Base-by-base conservation (phyloP, 2,797 vertebrate genomes). In the Anguilla pacifica region DNA sequence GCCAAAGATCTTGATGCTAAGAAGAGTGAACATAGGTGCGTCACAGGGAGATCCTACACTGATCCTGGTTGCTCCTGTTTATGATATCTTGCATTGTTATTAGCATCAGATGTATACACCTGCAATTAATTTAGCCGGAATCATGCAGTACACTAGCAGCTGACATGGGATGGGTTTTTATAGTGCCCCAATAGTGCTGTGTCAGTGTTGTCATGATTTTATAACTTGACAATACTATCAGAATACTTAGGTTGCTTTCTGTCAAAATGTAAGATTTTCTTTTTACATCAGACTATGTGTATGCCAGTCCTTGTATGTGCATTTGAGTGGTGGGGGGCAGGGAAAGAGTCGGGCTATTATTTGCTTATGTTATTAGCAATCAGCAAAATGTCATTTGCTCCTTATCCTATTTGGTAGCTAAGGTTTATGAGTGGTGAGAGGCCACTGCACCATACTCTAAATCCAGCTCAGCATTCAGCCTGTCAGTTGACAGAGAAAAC, bases 61-160 rank as follows among this genome's bases (percentile, higher is more conserved):
- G 86, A 61, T 87, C 79, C 81, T 61, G 46, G 79, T 81, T 72
- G 81, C 79, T 87, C 53, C 25, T 81, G 55, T 25, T n/a, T 19
- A 79, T 22, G 39, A 19, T 79, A 17, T 19, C 13, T 6, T 79
- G 22, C 74, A 46, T 74, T 13, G 13, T 31, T 35, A 72, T 15
- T 35, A 74, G 70, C 70, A 31, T 35, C 4, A 17, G 70, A 13
- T 22, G 19, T 39, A 35, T 6, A 35, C 70, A 74, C 13, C 31
- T 39, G 31, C 28, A 39, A 39, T 64, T 25, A 28, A 67, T 55
- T 31, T 64, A 79, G 28, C 53, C 28, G 35, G 49, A 15, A 46
- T 74, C 77, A 77, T 57, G 77, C 53, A 77, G 74, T 81, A 25
- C 86, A 61, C 35, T 59, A 15, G 5, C 55, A 46, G 55, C 53